A percentile compares a stretch with the other conserved stretches of the same genome.
Conservation (phyloP, 2,113 vertebrate species). For the Zingel zingel region DNA sequence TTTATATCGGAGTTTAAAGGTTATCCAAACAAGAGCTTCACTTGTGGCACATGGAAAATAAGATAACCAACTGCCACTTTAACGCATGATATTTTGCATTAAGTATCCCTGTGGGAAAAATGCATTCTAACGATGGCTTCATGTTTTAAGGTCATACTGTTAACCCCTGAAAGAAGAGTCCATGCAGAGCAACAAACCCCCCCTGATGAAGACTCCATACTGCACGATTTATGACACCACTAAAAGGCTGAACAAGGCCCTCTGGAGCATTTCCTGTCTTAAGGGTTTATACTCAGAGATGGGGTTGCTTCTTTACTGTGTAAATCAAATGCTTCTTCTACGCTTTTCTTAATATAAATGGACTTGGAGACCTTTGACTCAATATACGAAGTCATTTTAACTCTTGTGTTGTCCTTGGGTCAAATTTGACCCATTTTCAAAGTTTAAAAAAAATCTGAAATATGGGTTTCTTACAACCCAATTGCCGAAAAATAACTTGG, state of each 20-base stretch:
- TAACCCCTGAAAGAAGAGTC: background rate
- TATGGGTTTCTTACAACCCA: too few relatives aligned
- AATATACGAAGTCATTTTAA: background rate
- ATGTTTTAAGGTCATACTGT: conserved; percentile 23
- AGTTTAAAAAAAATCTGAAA: too few relatives aligned
- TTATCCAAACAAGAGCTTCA: conserved; percentile 49
- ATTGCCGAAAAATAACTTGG: too few relatives aligned
- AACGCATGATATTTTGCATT: conserved; percentile 27
- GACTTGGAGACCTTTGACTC: background rate
- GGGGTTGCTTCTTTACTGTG: background rate
- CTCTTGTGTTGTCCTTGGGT: too few relatives aligned
- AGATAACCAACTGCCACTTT: conserved; percentile 6
- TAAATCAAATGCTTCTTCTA: background rate
- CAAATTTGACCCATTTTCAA: too few relatives aligned
- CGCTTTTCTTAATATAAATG: background rate
- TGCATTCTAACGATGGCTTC: conserved; percentile 15
- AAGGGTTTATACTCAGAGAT: background rate
- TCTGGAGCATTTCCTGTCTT: conserved; percentile 31
- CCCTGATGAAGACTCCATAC: background rate
- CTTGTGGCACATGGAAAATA: conserved; percentile 31
- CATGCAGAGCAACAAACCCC: background rate
- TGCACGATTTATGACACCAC: conserved; percentile 35
- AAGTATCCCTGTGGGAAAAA: conserved; percentile 36
- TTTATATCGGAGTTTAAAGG: conserved; percentile 32
- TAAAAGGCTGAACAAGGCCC: conserved; percentile 28